Conservation (phyloP, 1,140 invertebrate species). For the Caenorhabditis tropicalis region DNA sequence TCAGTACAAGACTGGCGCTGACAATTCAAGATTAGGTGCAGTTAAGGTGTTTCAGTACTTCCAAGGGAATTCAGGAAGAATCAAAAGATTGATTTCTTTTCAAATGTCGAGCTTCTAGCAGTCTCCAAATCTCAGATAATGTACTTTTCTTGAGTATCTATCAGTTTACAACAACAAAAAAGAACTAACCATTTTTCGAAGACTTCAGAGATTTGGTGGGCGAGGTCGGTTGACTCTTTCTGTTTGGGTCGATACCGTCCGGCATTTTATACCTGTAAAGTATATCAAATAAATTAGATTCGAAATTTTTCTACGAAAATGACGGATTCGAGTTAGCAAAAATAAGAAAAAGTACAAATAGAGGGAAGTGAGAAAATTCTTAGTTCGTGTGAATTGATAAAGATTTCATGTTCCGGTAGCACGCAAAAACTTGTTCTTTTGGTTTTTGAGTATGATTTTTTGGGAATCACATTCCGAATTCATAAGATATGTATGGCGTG, state of each 20-base stretch:
- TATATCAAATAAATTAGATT: no score
- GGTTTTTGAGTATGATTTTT: neutral
- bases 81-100: neutral
- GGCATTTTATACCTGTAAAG: neutral
- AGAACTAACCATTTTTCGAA: neutral
- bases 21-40: no score
- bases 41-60: no score
- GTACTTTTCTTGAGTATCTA: no score
- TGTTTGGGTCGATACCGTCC: neutral
- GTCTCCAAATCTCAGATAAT: no score
- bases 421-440: neutral
- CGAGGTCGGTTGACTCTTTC: neutral
- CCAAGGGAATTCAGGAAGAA: neutral
- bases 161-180: no score
- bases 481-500: neutral
- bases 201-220: neutral
- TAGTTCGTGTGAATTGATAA: neutral
- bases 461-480: neutral
- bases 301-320: neutral
- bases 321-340: neutral
- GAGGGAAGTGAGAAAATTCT: neutral
- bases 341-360: neutral
- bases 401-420: neutral
- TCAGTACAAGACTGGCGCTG: neutral
- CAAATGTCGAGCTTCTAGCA: no score